These are phyloP conservation scores for Leptonema lineaticorne DNA, from an alignment of 1,140 invertebrate species.

Conservation along the genomic window DNA sequence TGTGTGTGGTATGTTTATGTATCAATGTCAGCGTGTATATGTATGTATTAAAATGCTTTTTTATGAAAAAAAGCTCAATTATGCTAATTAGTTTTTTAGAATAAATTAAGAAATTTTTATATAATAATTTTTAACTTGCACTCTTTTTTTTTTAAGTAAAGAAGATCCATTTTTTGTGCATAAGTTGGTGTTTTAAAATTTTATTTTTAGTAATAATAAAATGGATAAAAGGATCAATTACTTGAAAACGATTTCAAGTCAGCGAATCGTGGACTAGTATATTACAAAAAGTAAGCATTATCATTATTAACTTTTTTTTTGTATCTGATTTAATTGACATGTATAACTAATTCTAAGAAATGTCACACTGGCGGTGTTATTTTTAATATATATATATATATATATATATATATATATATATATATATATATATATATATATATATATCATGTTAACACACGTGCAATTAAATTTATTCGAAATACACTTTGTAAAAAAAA, in stretches of 20 bases:
- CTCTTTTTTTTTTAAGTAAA: too few relatives aligned
- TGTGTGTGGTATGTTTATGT: background rate
- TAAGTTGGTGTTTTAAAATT: conserved; percentile 1
- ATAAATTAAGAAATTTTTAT: background rate
- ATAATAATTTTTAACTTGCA: background rate
- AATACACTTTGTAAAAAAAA: too few relatives aligned
- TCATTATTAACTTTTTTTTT: background rate
- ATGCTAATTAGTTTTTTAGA: background rate
- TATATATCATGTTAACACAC: too few relatives aligned
- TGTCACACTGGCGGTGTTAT: background rate
- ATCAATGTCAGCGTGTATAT: background rate
- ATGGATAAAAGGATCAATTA: too few relatives aligned
- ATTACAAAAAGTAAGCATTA: background rate
- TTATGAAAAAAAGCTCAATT: background rate
- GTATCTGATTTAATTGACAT: conserved; percentile 13
- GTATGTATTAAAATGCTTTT: background rate
- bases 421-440: too few relatives aligned
- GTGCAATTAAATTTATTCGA: background rate
- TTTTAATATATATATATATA: too few relatives aligned
- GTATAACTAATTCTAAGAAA: conserved; percentile 8
- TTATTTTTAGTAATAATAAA: too few relatives aligned
- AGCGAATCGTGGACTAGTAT: too few relatives aligned
- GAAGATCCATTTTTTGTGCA: background rate
- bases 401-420: too few relatives aligned
- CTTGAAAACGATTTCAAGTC: too few relatives aligned